phyloP scores from a whole-genome alignment of 1,140 invertebrate genomes.

The Chlorops oryzae region DNA sequence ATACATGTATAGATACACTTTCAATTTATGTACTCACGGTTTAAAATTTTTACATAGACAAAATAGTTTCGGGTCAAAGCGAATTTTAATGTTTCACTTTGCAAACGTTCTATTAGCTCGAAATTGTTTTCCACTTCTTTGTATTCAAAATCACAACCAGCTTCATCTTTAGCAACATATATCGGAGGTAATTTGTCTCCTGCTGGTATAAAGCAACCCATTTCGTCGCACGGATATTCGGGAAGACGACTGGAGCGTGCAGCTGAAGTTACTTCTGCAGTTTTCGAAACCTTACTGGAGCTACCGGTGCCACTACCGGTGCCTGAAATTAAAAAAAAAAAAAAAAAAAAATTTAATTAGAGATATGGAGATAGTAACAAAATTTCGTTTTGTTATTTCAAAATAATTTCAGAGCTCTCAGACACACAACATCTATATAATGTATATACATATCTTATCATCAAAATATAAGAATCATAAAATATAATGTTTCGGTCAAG shows the following conservation, averaged over 20 bases:
- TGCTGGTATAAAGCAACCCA: slow-evolving; percentile 56
- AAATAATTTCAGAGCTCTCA: too few species aligned
- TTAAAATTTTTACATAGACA: slow-evolving; percentile 70
- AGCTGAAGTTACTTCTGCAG: neutral
- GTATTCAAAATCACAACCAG: slow-evolving; percentile 53
- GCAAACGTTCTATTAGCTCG: slow-evolving; percentile 51
- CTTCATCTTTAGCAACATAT: slow-evolving; percentile 23
- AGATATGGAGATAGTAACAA: too few species aligned
- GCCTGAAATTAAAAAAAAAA: too few species aligned
- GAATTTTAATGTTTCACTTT: slow-evolving; percentile 65
- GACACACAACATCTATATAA: too few species aligned
- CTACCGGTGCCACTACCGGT: too few species aligned
- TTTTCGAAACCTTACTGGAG: neutral
- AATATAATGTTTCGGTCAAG: too few species aligned
- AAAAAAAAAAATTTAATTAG: too few species aligned
- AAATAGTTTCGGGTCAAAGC: slow-evolving; percentile 74
- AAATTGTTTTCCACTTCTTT: slow-evolving; percentile 53
- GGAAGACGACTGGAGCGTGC: slow-evolving; percentile 13
- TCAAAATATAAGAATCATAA: too few species aligned
- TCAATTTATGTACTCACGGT: slow-evolving; percentile 55
- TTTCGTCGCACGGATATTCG: slow-evolving; percentile 49
- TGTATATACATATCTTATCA: too few species aligned
- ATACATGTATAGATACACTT: too few species aligned
- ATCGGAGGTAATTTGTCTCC: slow-evolving; percentile 53
- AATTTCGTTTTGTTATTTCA: too few species aligned